Percentiles rank a stretch among this genome's conserved stretches.
Conservation (phyloP, 2,113 vertebrate species). For the Melanocharis versteri region DNA sequence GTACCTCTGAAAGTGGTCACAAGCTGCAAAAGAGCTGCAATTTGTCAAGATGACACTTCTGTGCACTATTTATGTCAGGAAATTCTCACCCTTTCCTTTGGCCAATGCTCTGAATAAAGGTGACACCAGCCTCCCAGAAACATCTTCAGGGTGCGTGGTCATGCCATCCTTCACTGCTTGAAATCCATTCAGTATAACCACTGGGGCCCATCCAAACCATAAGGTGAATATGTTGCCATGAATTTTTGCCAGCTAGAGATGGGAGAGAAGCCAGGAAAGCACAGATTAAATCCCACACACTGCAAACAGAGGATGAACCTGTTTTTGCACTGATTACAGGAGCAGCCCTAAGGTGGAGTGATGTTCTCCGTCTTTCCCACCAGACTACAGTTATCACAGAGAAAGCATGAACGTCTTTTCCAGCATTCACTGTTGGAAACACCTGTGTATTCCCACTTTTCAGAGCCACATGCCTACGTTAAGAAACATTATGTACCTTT, state of each 20-base stretch:
- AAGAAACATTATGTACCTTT: neutral
- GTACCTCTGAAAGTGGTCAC: neutral
- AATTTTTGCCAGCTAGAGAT: constrained; percentile 44
- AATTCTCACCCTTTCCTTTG: constrained; percentile 58
- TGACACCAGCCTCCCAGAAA: constrained; percentile 48
- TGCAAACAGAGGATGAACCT: neutral
- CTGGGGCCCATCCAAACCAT: constrained; percentile 55
- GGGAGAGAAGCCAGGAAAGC: neutral
- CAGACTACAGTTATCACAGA: neutral
- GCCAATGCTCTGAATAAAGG: constrained; percentile 49
- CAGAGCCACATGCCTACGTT: neutral
- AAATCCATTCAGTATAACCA: constrained; percentile 58
- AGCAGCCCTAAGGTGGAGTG: neutral
- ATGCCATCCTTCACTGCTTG: constrained; percentile 59
- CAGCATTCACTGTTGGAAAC: neutral
- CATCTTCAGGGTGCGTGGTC: constrained; percentile 48
- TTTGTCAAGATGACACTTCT: neutral
- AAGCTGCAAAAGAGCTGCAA: neutral
- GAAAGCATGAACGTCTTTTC: neutral
- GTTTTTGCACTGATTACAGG: neutral
- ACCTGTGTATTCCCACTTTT: neutral
- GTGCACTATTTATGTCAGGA: neutral
- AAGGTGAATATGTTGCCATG: constrained; percentile 58
- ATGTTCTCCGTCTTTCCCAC: neutral
- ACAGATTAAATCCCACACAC: neutral